Conservation (phyloP, 1,140 invertebrate genomes). For the Phortica variegata region DNA sequence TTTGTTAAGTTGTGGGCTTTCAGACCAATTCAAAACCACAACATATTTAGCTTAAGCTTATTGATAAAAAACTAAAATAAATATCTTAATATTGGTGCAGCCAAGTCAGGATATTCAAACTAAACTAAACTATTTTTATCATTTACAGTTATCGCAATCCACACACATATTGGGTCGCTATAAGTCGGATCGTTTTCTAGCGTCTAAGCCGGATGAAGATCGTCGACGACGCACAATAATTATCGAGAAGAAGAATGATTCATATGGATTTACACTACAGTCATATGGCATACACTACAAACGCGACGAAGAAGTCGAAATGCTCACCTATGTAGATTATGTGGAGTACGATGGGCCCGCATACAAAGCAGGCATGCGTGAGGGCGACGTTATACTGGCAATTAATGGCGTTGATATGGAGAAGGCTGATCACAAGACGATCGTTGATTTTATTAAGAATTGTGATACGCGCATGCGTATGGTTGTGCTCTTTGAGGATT, state of each 20-base stretch:
- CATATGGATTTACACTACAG: slow-evolving; percentile 90
- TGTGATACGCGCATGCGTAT: slow-evolving; percentile 89
- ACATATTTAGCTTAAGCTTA: no score
- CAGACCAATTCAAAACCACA: no score
- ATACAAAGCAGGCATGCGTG: slow-evolving; percentile 85
- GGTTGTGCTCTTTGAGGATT: slow-evolving; percentile 94
- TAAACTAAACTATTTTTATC: no score
- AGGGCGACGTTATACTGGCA: slow-evolving; percentile 91
- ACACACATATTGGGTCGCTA: slow-evolving; percentile 75
- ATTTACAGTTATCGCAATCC: slow-evolving; percentile 46
- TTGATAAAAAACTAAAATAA: no score
- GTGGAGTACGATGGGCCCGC: slow-evolving; percentile 91
- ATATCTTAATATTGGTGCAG: no score
- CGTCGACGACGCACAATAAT: slow-evolving; percentile 83
- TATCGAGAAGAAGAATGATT: slow-evolving; percentile 86
- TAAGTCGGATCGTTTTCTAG: slow-evolving; percentile 75
- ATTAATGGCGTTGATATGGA: slow-evolving; percentile 94
- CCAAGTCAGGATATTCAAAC: no score
- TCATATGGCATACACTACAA: slow-evolving; percentile 96
- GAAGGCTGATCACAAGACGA: slow-evolving; percentile 83
- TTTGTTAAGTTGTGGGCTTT: no score
- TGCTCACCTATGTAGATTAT: slow-evolving; percentile 94
- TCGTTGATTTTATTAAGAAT: slow-evolving; percentile 87
- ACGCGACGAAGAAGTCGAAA: slow-evolving; percentile 76
- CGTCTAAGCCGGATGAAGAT: slow-evolving; percentile 79